phyloP scores from a whole-genome alignment of 2,113 vertebrate species.

The Podiceps cristatus region DNA sequence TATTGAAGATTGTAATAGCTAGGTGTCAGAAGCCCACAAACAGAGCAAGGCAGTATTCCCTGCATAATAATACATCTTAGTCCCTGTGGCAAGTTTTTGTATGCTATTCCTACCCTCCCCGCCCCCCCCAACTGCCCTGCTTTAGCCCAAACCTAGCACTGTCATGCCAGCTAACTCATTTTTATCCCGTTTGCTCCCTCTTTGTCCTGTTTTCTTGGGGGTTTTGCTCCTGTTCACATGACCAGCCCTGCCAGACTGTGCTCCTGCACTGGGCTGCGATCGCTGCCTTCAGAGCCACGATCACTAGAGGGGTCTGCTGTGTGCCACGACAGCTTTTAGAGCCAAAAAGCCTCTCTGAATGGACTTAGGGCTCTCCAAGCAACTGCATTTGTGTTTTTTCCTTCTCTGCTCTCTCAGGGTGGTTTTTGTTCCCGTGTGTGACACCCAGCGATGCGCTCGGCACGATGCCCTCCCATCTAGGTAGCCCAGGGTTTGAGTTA shows the following conservation, averaged over 20 bases:
- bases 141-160: not conserved
- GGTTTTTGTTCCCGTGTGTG: not conserved
- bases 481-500: not conserved
- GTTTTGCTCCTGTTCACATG: not conserved
- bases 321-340: not conserved
- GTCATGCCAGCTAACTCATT: not conserved
- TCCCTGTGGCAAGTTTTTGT: not conserved
- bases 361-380: not conserved
- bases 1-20: not conserved
- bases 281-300: fast-evolving
- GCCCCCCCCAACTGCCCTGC: not conserved
- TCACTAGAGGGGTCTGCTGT: not conserved
- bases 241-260: not conserved
- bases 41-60: not conserved
- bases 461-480: not conserved
- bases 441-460: not conserved
- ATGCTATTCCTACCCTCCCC: not conserved
- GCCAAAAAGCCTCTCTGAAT: not conserved
- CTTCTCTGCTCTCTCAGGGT: not conserved
- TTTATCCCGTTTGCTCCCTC: not conserved
- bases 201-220: not conserved
- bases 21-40: not conserved
- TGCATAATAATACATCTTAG: not conserved
- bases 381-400: not conserved
- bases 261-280: not conserved